Evolutionary conservation across 2,797 vertebrate genomes (phyloP), one percentile per base, ranked within the genome.

Genomic region (Dicrostonyx torquatus): DNA sequence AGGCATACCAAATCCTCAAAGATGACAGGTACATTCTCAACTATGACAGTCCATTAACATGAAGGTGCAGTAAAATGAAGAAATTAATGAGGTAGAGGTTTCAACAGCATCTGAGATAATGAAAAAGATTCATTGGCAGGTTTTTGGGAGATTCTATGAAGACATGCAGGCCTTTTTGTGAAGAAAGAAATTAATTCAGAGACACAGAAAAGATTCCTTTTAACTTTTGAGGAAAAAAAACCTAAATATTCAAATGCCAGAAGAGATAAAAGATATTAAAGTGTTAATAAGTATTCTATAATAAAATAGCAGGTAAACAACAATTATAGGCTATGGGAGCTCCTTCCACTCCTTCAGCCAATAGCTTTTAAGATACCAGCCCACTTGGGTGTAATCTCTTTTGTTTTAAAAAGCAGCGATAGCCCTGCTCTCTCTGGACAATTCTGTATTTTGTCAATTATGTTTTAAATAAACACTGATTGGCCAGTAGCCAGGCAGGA

Each of bases 91-190:
- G 73, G 77, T 43, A 80, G 50, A 97, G 95, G 91, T 91, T 93
- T 96, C 90, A 86, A 55, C 37, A 40, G 76, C 86, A 95, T 94
- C 72, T 82, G 80, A 95, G 84, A 94, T 93, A 96, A 97, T 95
- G 95, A 97, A 94, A 88, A 82, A 78, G 88, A 87, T 92, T 95
- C 89, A 97, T 90, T 79, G 75, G 53, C 55, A 95, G 34, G 66
- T 78, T 90, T 96, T 66, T 94, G 96, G 96, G 95, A 97, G 93
- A 95, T 88, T 50, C 64, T 72, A 50, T 31, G 64, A 95, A 96
- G 62, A 50, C 77, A 94, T 5, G 6, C 85, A 90, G n/a, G 88
- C 76, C 76, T 86, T 89, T 85, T 55, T 94, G 15, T 60, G 87
- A 83, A 91, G 66, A 92, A 20, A 85, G 87, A 92, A 66, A 94